phyloP scores from a whole-genome alignment of 1,140 invertebrate species.

The Sitobion miscanthi region DNA sequence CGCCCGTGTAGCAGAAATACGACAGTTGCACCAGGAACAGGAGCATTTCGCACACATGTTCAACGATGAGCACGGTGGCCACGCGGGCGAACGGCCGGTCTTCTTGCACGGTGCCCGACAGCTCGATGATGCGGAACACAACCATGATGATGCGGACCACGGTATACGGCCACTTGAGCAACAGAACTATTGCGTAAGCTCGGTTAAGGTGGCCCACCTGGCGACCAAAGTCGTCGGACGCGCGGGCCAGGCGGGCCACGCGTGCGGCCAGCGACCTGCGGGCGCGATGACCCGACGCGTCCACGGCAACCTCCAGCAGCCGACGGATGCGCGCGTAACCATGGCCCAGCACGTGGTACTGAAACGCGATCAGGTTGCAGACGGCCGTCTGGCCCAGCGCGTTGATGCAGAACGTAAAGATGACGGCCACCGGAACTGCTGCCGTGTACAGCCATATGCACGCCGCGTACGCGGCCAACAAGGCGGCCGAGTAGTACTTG shows the following conservation, averaged over 20 bases:
- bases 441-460: background rate
- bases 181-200: background rate
- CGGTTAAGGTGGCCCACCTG: background rate
- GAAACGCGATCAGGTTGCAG: background rate
- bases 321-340: background rate
- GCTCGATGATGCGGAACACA: conserved; percentile 11
- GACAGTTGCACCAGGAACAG: background rate
- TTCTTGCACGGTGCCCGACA: background rate
- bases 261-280: background rate
- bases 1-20: background rate
- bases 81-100: background rate
- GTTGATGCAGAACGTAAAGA: background rate
- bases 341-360: background rate
- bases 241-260: background rate
- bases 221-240: background rate
- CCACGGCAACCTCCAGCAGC: no score
- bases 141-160: conserved; percentile 24
- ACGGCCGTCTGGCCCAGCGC: background rate
- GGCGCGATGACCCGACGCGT: no score
- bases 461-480: background rate
- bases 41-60: background rate
- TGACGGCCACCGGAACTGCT: background rate
- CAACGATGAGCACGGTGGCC: background rate
- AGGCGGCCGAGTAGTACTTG: background rate
- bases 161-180: conserved; percentile 32